A percentile compares a stretch with the other conserved stretches of the same genome.
phyloP scores from a whole-genome alignment of 2,113 vertebrate species.

The Oreocharis arfaki region DNA sequence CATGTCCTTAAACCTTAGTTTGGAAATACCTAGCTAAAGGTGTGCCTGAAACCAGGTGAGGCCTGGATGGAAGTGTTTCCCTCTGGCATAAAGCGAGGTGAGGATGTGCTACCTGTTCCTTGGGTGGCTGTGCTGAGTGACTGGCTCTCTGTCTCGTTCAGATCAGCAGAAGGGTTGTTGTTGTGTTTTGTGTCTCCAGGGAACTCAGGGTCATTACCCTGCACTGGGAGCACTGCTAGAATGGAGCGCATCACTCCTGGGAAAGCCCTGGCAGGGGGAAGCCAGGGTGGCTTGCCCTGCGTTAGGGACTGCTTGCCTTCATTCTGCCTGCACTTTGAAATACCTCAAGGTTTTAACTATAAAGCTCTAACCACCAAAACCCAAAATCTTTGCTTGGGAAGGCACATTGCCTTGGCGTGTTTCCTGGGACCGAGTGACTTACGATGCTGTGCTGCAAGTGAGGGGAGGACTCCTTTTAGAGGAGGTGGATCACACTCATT shows the following conservation, averaged over 20 bases:
- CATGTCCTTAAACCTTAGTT: background rate
- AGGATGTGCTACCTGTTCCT: background rate
- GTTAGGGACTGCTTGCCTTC: background rate
- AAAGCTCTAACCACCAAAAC: background rate
- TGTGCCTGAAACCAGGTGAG: background rate
- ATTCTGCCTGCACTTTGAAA: background rate
- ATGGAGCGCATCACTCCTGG: background rate
- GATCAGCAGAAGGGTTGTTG: background rate
- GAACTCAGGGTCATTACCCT: background rate
- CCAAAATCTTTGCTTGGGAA: conserved; percentile 12
- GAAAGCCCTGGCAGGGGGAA: background rate
- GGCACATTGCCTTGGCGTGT: background rate
- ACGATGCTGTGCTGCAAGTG: background rate
- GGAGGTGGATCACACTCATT: background rate
- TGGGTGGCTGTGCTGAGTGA: background rate
- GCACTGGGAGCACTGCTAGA: background rate
- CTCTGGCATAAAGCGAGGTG: rapidly evolving
- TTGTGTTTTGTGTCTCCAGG: background rate
- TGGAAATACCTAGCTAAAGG: background rate
- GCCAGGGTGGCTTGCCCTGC: background rate
- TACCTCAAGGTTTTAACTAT: background rate
- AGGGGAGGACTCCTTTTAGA: background rate
- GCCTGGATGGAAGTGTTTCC: background rate
- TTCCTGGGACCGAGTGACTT: conserved; percentile 31
- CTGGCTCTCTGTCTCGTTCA: background rate